Conservation (phyloP, 2,888 invertebrate species). For the Lochmaea capreae region DNA sequence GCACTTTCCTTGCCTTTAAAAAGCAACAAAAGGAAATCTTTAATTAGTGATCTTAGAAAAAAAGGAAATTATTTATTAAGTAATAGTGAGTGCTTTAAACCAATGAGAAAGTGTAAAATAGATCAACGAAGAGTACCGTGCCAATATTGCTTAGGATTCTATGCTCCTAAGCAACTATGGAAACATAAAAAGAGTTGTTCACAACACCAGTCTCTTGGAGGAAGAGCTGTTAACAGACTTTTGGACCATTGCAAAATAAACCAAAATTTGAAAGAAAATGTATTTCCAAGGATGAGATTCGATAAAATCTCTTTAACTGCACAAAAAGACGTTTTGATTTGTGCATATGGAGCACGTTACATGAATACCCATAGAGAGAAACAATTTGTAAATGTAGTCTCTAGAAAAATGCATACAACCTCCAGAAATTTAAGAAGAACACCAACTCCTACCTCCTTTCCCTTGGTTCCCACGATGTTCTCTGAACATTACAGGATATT, state of each 20-base stretch:
- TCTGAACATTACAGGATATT: no score
- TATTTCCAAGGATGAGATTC: slow-evolving; percentile 37
- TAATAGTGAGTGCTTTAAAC: slow-evolving; percentile 19
- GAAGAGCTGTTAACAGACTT: background rate
- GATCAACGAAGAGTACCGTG: background rate
- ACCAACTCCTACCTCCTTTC: no score
- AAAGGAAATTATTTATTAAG: slow-evolving; percentile 40
- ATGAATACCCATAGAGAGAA: background rate
- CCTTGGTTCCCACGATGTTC: no score
- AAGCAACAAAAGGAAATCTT: slow-evolving; percentile 18
- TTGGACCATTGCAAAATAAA: background rate
- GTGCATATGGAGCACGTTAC: slow-evolving; percentile 4
- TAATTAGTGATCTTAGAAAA: slow-evolving; percentile 32
- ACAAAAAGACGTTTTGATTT: slow-evolving; percentile 29
- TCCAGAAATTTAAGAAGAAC: no score
- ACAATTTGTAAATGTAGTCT: background rate
- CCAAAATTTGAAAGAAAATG: background rate
- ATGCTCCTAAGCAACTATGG: slow-evolving; percentile 8
- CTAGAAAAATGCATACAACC: no score
- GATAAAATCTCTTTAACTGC: slow-evolving; percentile 36
- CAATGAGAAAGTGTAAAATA: slow-evolving; percentile 10
- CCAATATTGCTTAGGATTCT: background rate
- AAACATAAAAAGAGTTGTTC: slow-evolving; percentile 33
- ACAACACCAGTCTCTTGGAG: background rate
- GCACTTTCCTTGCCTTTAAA: slow-evolving; percentile 13